Conservation (phyloP, 2,888 invertebrate genomes). For the Opisthograptis luteolata region DNA sequence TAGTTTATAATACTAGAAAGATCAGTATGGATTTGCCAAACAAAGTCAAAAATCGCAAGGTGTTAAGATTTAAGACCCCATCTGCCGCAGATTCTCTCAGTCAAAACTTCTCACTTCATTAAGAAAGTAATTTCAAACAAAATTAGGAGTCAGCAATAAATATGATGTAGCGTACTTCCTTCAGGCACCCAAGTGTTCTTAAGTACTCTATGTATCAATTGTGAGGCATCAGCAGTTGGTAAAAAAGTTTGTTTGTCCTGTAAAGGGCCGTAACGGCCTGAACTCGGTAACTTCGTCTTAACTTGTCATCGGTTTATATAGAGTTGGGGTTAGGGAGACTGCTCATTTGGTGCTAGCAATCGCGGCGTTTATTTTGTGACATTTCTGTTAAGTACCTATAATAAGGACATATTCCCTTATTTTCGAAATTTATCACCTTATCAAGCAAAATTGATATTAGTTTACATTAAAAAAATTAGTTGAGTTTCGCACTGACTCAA, state of each 20-base stretch:
- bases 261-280: constrained; percentile 49
- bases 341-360: constrained; percentile 21
- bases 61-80: not conserved
- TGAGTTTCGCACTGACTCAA: no score
- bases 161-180: constrained; percentile 29
- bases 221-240: constrained; percentile 48
- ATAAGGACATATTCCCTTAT: no score
- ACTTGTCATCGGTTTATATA: constrained; percentile 63
- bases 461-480: no score
- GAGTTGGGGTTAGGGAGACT: constrained; percentile 45
- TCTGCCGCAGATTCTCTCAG: not conserved
- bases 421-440: no score
- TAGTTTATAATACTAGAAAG: no score
- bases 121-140: constrained; percentile 37
- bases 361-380: constrained; percentile 1
- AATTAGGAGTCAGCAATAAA: constrained; percentile 35
- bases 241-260: constrained; percentile 55
- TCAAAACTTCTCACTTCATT: constrained; percentile 23
- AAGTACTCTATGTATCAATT: constrained; percentile 71
- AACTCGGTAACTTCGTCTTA: constrained; percentile 52
- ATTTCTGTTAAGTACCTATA: no score
- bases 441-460: no score
- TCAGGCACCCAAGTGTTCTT: constrained; percentile 54
- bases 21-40: no score
- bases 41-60: no score